These are phyloP conservation scores for Stigmatopora nigra DNA, from an alignment of 2,113 vertebrate species.

Conservation along the genomic window DNA sequence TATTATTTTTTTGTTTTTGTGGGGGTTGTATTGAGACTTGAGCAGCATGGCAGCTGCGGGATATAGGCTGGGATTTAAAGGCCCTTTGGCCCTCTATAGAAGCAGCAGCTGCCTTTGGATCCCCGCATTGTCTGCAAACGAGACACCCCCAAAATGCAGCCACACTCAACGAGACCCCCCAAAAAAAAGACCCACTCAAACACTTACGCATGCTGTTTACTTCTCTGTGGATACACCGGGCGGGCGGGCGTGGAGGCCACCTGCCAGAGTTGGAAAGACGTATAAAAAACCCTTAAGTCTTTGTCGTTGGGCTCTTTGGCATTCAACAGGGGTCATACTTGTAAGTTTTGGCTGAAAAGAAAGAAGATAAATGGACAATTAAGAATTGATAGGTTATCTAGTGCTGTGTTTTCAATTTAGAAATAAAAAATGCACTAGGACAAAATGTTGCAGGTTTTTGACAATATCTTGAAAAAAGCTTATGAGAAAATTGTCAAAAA, in stretches of 20 bases:
- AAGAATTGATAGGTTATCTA: too few species aligned
- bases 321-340: slow-evolving; percentile 67
- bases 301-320: slow-evolving; percentile 65
- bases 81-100: slow-evolving; percentile 75
- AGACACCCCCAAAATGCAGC: slow-evolving; percentile 73
- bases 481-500: too few species aligned
- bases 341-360: slow-evolving; percentile 67
- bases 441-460: too few species aligned
- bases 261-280: slow-evolving; percentile 63
- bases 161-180: slow-evolving; percentile 74
- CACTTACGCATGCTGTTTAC: slow-evolving; percentile 59
- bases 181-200: slow-evolving; percentile 63
- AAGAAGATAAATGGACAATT: slow-evolving; percentile 48
- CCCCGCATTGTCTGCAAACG: slow-evolving; percentile 75
- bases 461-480: too few species aligned
- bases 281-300: slow-evolving; percentile 59
- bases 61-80: slow-evolving; percentile 80
- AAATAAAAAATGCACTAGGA: too few species aligned
- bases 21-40: slow-evolving; percentile 40
- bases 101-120: slow-evolving; percentile 87
- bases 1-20: neutral
- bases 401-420: neutral
- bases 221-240: slow-evolving; percentile 61
- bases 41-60: slow-evolving; percentile 76
- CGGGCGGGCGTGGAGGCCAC: slow-evolving; percentile 63